phyloP scores from a whole-genome alignment of 2,113 vertebrate genomes.

The Craseonycteris thonglongyai region DNA sequence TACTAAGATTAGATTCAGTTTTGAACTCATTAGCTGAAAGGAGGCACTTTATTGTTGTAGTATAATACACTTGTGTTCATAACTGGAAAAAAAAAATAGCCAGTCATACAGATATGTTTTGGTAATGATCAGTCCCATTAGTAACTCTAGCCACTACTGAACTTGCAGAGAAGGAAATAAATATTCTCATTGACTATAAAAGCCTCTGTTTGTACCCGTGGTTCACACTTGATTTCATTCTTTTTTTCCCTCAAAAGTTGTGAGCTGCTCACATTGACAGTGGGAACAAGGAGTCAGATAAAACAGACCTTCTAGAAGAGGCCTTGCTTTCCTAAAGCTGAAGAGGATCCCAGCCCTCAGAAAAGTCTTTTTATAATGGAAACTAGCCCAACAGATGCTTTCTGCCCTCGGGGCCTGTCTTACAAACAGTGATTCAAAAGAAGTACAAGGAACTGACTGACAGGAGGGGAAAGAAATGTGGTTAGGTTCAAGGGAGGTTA shows the following conservation, averaged over 20 bases:
- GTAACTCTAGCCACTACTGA: conserved; percentile 41
- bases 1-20: conserved; percentile 43
- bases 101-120: conserved; percentile 49
- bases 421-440: conserved; percentile 49
- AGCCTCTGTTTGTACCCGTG: neutral
- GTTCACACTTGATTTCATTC: conserved; percentile 52
- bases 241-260: conserved; percentile 20
- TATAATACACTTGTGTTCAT: conserved; percentile 11
- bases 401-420: conserved; percentile 36
- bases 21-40: conserved; percentile 47
- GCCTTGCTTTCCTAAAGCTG: neutral
- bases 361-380: neutral
- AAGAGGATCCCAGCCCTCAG: neutral
- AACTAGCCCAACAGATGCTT: neutral
- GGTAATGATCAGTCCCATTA: conserved; percentile 42
- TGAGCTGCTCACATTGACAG: neutral
- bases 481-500: conserved; percentile 58
- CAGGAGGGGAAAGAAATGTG: conserved; percentile 49
- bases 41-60: conserved; percentile 33
- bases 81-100: neutral
- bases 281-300: neutral
- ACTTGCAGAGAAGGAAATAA: conserved; percentile 45
- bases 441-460: conserved; percentile 51
- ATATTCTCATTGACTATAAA: conserved; percentile 39
- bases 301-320: neutral